Evolutionary conservation across 2,888 invertebrate species (phyloP).

Genomic region (Alcis repandata): DNA sequence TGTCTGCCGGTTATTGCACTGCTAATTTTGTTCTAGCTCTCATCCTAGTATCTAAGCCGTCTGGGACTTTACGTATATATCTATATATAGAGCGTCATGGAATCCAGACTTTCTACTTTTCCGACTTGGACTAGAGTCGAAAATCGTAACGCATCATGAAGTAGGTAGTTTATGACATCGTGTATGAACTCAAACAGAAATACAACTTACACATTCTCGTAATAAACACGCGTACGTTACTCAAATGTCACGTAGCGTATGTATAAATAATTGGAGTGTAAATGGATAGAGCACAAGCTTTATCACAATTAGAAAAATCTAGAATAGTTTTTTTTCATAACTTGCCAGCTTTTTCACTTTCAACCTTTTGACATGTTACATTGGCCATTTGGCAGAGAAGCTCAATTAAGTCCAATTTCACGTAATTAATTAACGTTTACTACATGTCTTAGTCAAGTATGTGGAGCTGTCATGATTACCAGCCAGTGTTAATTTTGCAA

Average conservation of each 20-base stretch:
- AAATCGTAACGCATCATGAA: slow-evolving; percentile 2
- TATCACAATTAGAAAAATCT: background rate
- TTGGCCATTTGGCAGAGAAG: slow-evolving; percentile 1
- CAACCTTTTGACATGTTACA: background rate
- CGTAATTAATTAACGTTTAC: background rate
- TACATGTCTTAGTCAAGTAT: slow-evolving; percentile 4
- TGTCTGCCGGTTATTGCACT: slow-evolving; percentile 67
- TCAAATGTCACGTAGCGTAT: slow-evolving; percentile 9
- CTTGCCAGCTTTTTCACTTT: background rate
- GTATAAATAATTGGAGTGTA: background rate
- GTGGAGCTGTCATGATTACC: slow-evolving; percentile 20
- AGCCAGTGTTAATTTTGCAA: slow-evolving; percentile 41
- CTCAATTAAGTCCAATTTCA: slow-evolving; percentile 1
- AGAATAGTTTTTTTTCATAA: background rate
- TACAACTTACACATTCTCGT: slow-evolving; percentile 28
- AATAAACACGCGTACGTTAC: slow-evolving; percentile 11
- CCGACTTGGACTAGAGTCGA: slow-evolving; percentile 15
- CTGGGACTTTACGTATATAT: slow-evolving; percentile 43
- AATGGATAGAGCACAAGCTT: background rate
- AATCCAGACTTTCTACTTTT: slow-evolving; percentile 8
- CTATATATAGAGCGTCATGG: slow-evolving; percentile 4
- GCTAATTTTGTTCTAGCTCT: slow-evolving; percentile 68
- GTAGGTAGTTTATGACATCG: background rate
- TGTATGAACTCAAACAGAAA: slow-evolving; percentile 23
- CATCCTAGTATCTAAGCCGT: slow-evolving; percentile 62